Conservation (phyloP, 1,140 invertebrate genomes). For the Piezodorus guildinii region DNA sequence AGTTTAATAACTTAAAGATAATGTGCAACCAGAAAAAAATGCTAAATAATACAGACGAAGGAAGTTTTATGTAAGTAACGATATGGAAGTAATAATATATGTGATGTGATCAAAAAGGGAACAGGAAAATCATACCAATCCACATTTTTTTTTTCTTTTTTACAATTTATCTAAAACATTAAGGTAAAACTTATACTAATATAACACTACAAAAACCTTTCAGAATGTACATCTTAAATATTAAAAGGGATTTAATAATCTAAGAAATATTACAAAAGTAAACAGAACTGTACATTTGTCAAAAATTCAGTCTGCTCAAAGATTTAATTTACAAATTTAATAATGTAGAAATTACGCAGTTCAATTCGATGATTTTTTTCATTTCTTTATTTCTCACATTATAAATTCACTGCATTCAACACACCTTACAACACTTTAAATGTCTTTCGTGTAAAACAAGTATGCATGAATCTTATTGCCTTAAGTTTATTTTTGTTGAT, state of each 20-base stretch:
- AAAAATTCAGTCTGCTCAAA: constrained; percentile 13
- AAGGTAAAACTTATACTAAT: constrained; percentile 1
- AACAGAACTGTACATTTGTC: constrained; percentile 13
- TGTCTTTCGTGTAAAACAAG: background rate
- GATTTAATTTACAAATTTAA: constrained; percentile 2
- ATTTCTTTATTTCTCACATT: background rate
- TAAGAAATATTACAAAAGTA: constrained; percentile 16
- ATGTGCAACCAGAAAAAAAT: too few species aligned
- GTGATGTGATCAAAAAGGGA: background rate
- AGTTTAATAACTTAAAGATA: too few species aligned
- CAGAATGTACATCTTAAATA: constrained; percentile 9
- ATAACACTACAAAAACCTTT: constrained; percentile 3
- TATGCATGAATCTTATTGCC: background rate
- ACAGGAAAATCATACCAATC: background rate
- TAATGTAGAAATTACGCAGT: constrained; percentile 2
- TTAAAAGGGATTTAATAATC: constrained; percentile 7
- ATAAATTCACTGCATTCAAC: background rate
- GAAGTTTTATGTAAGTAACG: too few species aligned
- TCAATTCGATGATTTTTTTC: constrained; percentile 1
- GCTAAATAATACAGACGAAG: too few species aligned
- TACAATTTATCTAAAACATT: constrained; percentile 8
- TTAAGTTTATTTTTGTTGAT: background rate
- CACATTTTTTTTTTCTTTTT: background rate
- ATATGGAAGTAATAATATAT: background rate
- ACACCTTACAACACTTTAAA: constrained; percentile 8